Evolutionary conservation across 1,140 invertebrate species (phyloP), one percentile per base, ranked within the genome.

Genomic region (Mizuhopecten yessoensis): DNA sequence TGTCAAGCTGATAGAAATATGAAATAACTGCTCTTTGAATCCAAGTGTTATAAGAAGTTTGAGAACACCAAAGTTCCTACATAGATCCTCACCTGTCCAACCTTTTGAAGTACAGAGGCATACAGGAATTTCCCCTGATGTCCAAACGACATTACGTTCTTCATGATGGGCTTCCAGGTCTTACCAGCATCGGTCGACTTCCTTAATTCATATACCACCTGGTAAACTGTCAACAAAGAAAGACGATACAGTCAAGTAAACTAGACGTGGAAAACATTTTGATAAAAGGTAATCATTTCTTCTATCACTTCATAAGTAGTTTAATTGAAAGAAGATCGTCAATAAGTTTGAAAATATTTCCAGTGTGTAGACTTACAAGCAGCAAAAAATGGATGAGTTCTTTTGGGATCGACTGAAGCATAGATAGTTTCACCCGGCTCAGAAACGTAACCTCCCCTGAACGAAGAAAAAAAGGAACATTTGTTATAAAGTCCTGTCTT

Each of bases 61-160:
- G n/a, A n/a, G 36, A 5, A 39, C 13, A 7, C 36, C 36, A 39
- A 39, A 39, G 36, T 39, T 39, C 5, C 1, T n/a, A 39, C 33
- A 3, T 33, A 29, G 33, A 88, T 20, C 34, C 20, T 34, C 15
- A 36, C 88, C 87, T 87, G 88, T 17, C 87, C 90, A 15, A 87
- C 89, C 75, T 89, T 57, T 75, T 91, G 93, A 36, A 92, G 91
- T 17, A 94, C 92, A 13, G 96, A 95, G 75, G 94, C 95, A 94
- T 95, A 96, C 7, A 96, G 87, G 89, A 96, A 96, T 57, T 95
- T 94, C 2, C 94, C 95, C 88, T 95, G 92, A 20, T 94, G 92
- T 10, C 94, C 94, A 93, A 96, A 96, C 9, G 94, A 91, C 20
- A 93, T 89, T 0, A 95, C 94, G 29, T 92, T 92, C 13, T 93